phyloP scores from a whole-genome alignment of 2,797 vertebrate species.

The Parambassis ranga region DNA sequence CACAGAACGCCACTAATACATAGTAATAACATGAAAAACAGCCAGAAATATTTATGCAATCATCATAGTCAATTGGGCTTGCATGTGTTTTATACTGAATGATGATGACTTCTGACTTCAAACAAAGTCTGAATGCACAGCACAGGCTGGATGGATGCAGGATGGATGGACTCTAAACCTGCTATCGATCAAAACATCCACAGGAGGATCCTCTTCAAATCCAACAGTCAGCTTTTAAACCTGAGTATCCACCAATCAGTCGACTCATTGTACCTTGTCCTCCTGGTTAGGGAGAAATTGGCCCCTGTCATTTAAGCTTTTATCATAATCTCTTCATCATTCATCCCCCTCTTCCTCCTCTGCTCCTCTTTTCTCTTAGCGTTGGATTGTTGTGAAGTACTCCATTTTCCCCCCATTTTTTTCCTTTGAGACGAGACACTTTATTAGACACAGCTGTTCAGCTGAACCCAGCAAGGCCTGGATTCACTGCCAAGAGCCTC shows the following conservation, averaged over 20 bases:
- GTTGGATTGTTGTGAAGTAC: slow-evolving; percentile 62
- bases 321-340: slow-evolving; percentile 67
- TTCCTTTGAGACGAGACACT: slow-evolving; percentile 60
- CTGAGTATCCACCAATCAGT: slow-evolving; percentile 68
- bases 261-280: slow-evolving; percentile 58
- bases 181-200: slow-evolving; percentile 44
- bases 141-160: neutral
- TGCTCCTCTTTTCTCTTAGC: slow-evolving; percentile 49
- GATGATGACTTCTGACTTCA: too few relatives aligned
- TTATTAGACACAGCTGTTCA: slow-evolving; percentile 81
- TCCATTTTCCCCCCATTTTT: slow-evolving; percentile 32
- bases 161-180: slow-evolving; percentile 8
- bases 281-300: slow-evolving; percentile 64
- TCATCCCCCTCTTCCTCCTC: slow-evolving; percentile 55
- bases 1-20: too few relatives aligned
- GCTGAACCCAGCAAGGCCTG: slow-evolving; percentile 65
- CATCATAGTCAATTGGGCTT: too few relatives aligned
- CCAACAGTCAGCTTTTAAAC: slow-evolving; percentile 63
- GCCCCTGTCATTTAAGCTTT: slow-evolving; percentile 66
- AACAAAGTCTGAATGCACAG: neutral
- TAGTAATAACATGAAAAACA: too few relatives aligned
- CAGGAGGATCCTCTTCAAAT: slow-evolving; percentile 49
- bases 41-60: too few relatives aligned
- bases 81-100: too few relatives aligned
- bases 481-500: slow-evolving; percentile 73